These are phyloP conservation scores for Gambusia holbrooki DNA, from an alignment of 2,113 vertebrate genomes.

Conservation along the genomic window DNA sequence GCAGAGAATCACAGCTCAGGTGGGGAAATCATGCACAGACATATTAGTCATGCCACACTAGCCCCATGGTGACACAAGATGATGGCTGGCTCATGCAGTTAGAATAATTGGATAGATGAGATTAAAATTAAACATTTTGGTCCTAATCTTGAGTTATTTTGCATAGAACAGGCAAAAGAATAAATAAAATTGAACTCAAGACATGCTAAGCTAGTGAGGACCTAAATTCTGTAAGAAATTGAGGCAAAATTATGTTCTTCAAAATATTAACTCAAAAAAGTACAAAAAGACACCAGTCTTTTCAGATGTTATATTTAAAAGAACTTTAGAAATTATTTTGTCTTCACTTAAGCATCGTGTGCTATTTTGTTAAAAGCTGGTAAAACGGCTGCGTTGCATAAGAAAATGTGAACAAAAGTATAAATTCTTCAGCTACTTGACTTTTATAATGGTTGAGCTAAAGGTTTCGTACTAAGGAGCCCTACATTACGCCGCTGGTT, in stretches of 20 bases:
- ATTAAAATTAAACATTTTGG: background rate
- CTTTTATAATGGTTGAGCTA: no score
- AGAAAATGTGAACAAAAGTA: background rate
- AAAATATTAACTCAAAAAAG: no score
- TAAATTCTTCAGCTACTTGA: no score
- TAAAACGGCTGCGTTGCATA: background rate
- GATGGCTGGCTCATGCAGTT: background rate
- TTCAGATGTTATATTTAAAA: background rate
- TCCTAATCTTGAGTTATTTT: background rate
- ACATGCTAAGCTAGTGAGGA: no score
- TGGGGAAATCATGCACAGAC: background rate
- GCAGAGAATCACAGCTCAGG: background rate
- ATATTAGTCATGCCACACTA: background rate
- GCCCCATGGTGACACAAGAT: background rate
- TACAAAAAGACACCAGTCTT: background rate
- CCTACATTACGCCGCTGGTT: no score
- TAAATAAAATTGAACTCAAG: background rate
- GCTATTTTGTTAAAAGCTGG: background rate
- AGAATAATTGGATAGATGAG: background rate
- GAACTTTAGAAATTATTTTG: background rate
- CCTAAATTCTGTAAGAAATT: no score
- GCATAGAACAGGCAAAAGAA: background rate
- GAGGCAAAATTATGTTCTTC: no score
- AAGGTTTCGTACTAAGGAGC: no score
- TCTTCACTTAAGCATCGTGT: background rate